Conservation (phyloP, 2,797 vertebrate species). For the Micromesistius poutassou region DNA sequence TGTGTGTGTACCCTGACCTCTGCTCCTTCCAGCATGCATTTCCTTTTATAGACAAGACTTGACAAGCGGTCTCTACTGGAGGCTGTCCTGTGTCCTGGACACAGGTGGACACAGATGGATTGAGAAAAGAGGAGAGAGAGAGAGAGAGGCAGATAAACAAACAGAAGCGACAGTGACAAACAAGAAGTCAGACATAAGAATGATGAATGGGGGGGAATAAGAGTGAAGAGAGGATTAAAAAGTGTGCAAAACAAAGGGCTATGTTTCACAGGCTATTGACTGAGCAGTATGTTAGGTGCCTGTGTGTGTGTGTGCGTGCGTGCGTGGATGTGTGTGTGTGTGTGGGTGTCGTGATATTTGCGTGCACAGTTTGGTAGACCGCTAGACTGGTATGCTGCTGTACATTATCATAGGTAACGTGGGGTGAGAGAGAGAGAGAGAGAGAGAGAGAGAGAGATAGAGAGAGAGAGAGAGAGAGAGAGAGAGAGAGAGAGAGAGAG, state of each 20-base stretch:
- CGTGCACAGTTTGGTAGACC: no score
- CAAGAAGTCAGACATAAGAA: not conserved
- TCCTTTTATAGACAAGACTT: not conserved
- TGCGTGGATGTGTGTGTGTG: no score
- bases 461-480: constrained; percentile 24
- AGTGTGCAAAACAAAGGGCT: no score
- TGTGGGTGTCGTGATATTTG: not conserved
- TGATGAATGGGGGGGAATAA: no score
- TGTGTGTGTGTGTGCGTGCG: not conserved
- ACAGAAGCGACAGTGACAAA: constrained; percentile 11
- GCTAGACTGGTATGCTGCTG: not conserved
- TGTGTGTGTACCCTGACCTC: not conserved
- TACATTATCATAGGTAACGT: constrained; percentile 21
- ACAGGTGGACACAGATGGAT: not conserved
- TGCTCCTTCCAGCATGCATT: not conserved
- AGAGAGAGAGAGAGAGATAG: constrained; percentile 11
- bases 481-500: constrained; percentile 4
- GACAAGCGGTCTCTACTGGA: not conserved
- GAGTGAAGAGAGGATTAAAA: not conserved
- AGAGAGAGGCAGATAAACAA: not conserved
- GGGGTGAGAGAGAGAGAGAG: constrained; percentile 33
- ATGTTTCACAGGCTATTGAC: no score
- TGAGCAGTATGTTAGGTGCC: not conserved
- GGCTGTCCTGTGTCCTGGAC: no score
- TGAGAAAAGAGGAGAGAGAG: not conserved